These are phyloP conservation scores for Reticulitermes speratus DNA, from an alignment of 1,140 invertebrate genomes.

Conservation along the genomic window DNA sequence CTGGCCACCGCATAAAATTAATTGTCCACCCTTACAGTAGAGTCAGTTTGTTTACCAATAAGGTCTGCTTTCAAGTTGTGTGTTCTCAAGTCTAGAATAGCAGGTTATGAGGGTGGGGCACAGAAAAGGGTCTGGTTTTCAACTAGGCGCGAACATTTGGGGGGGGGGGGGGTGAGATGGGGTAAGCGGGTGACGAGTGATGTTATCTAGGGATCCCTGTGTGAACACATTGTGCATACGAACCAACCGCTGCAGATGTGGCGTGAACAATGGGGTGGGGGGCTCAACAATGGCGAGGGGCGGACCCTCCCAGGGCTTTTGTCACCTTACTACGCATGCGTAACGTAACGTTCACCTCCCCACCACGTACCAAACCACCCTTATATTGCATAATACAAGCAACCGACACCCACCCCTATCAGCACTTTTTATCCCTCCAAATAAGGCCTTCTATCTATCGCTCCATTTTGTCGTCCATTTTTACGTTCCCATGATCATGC, in stretches of 20 bases:
- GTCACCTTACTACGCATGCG: background rate
- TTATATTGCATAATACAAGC: too few relatives aligned
- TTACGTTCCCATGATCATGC: background rate
- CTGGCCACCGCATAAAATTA: too few relatives aligned
- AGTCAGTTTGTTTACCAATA: too few relatives aligned
- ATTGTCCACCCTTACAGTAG: too few relatives aligned
- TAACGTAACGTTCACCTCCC: too few relatives aligned
- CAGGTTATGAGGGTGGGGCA: background rate
- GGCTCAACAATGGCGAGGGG: background rate
- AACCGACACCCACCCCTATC: background rate
- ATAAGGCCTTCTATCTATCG: background rate
- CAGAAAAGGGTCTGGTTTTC: constrained; percentile 1
- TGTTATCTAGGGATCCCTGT: constrained; percentile 9
- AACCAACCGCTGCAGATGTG: constrained; percentile 16
- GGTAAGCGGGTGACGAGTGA: background rate
- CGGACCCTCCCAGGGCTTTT: constrained; percentile 1
- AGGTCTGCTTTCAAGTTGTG: background rate
- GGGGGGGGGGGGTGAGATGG: background rate
- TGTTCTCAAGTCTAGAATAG: background rate
- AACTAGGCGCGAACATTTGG: background rate
- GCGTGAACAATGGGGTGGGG: background rate
- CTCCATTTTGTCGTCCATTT: background rate
- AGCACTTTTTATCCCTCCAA: background rate
- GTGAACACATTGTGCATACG: background rate
- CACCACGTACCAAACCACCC: too few relatives aligned